Evolutionary conservation across 2,888 invertebrate species (phyloP).

Genomic region (Epistrophella euchroma): DNA sequence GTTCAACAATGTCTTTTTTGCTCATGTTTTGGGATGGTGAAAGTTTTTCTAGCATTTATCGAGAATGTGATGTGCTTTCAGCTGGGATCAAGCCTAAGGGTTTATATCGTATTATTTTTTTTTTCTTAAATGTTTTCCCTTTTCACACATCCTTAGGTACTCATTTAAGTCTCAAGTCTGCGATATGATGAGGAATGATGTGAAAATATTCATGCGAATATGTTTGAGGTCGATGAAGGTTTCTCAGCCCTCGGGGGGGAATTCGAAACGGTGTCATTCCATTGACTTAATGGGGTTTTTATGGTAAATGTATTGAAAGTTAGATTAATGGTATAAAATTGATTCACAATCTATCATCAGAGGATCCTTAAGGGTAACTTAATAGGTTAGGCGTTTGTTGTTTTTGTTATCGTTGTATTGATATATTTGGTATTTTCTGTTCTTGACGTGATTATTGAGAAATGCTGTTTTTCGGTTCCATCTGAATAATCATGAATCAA

Average conservation of each 20-base stretch:
- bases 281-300: slow-evolving; percentile 65
- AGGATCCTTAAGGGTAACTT: slow-evolving; percentile 1
- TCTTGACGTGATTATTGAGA: slow-evolving; percentile 2
- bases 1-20: slow-evolving; percentile 48
- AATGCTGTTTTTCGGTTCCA: not conserved
- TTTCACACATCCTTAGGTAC: slow-evolving; percentile 60
- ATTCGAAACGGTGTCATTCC: slow-evolving; percentile 20
- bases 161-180: slow-evolving; percentile 49
- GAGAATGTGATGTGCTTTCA: slow-evolving; percentile 29
- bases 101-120: slow-evolving; percentile 1
- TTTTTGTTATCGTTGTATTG: slow-evolving; percentile 2
- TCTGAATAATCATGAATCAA: not conserved
- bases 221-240: slow-evolving; percentile 28
- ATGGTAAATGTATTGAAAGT: slow-evolving; percentile 55
- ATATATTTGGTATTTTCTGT: not conserved
- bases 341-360: slow-evolving; percentile 44
- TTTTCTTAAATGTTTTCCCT: slow-evolving; percentile 30
- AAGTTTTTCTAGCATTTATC: slow-evolving; percentile 50
- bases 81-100: slow-evolving; percentile 44
- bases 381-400: slow-evolving; percentile 32
- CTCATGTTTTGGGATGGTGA: not conserved
- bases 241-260: not conserved
- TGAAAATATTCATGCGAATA: slow-evolving; percentile 57
- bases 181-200: slow-evolving; percentile 56
- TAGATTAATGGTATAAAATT: slow-evolving; percentile 40